Percentiles rank a stretch among this genome's conserved stretches.
phyloP scores from a whole-genome alignment of 2,797 vertebrate genomes.

The Coluber constrictor region DNA sequence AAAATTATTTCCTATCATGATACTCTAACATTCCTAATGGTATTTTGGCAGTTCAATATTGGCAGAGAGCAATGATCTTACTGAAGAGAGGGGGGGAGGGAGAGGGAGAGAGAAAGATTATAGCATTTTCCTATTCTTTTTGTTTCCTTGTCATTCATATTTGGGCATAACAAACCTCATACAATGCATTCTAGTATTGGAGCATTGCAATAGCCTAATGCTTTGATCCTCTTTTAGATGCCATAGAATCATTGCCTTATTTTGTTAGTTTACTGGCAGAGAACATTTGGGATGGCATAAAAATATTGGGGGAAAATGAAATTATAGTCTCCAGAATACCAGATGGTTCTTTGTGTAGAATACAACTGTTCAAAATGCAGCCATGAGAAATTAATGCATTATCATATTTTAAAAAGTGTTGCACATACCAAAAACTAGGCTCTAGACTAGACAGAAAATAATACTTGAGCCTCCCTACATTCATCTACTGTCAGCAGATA shows the following conservation, averaged over 20 bases:
- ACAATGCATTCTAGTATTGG: not conserved
- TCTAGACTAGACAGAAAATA: not conserved
- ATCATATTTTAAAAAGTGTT: not conserved
- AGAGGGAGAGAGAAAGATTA: not conserved
- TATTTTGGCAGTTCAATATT: constrained; percentile 24
- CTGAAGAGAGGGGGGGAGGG: not conserved
- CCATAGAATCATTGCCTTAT: not conserved
- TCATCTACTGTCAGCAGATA: not conserved
- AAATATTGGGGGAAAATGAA: not conserved
- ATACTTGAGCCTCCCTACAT: not conserved
- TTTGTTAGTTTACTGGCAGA: not conserved
- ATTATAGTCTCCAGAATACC: not conserved
- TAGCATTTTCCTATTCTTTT: not conserved
- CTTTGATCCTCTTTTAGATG: not conserved
- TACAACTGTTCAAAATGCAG: not conserved
- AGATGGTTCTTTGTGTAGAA: not conserved
- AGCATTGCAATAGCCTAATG: not conserved
- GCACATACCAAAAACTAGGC: not conserved
- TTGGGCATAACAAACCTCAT: not conserved
- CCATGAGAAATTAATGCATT: not conserved
- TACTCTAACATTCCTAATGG: constrained; percentile 5
- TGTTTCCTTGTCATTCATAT: not conserved
- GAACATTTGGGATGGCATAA: not conserved
- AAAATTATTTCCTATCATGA: constrained; percentile 27
- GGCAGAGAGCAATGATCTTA: constrained; percentile 22